Conservation (phyloP, 2,888 invertebrate species). For the Apotomis turbidana region DNA sequence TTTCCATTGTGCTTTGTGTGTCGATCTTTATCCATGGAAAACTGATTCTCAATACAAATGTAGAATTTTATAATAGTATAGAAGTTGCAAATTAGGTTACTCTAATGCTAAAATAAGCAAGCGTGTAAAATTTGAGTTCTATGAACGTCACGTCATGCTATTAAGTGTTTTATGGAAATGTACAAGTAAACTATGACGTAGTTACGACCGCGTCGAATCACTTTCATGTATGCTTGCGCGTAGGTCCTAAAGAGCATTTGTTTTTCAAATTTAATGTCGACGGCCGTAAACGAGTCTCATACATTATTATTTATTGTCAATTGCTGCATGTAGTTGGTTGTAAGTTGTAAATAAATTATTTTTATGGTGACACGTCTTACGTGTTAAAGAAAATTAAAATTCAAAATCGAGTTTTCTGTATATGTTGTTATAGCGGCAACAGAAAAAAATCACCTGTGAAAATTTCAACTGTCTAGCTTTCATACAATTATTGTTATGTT, state of each 20-base stretch:
- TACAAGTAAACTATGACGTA: neutral
- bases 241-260: conserved; percentile 12
- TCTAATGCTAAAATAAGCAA: no score
- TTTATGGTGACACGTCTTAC: neutral
- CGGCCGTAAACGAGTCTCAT: neutral
- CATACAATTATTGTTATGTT: no score
- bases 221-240: neutral
- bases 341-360: neutral
- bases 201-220: conserved; percentile 24
- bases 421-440: no score
- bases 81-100: no score
- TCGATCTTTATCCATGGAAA: no score
- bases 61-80: no score
- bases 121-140: neutral
- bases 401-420: neutral
- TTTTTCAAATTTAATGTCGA: conserved; percentile 13
- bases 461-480: no score
- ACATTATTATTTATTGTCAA: neutral
- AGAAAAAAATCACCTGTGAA: no score
- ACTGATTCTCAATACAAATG: no score
- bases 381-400: no score
- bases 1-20: no score
- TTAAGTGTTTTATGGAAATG: neutral
- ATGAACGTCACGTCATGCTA: neutral
- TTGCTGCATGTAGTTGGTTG: conserved; percentile 4